Evolutionary conservation across 2,888 invertebrate genomes (phyloP).

Genomic region (Ornithoptera priamus): DNA sequence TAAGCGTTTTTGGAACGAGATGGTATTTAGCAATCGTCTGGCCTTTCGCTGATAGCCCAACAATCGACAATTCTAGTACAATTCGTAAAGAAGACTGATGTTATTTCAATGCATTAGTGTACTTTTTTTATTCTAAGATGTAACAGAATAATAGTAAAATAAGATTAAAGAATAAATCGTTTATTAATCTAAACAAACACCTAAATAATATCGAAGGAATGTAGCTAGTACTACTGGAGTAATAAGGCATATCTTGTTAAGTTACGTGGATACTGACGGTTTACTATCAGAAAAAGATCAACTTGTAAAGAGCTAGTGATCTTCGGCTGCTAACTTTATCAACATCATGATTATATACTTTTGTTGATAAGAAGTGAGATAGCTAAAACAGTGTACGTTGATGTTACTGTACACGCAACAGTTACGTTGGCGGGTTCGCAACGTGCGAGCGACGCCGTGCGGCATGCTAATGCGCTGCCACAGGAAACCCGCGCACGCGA

Average conservation of each 20-base stretch:
- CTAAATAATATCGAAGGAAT: too few species aligned
- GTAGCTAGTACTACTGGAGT: too few species aligned
- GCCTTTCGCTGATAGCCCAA: constrained; percentile 51
- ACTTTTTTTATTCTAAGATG: too few species aligned
- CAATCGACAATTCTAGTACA: constrained; percentile 34
- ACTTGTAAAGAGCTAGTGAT: too few species aligned
- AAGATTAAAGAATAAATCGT: too few species aligned
- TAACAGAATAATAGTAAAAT: too few species aligned
- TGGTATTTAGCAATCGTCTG: constrained; percentile 57
- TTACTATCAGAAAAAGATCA: too few species aligned
- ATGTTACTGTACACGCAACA: constrained; percentile 24
- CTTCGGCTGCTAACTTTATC: too few species aligned
- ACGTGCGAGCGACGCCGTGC: constrained; percentile 15
- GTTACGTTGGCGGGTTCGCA: constrained; percentile 27
- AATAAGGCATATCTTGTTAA: too few species aligned
- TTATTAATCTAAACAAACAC: too few species aligned
- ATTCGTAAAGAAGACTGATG: not conserved
- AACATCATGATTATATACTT: too few species aligned
- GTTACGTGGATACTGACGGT: too few species aligned
- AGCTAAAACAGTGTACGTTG: not conserved
- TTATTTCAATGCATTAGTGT: not conserved
- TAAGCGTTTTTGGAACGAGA: constrained; percentile 70
- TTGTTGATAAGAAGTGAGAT: not conserved
- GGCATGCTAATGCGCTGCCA: constrained; percentile 30
- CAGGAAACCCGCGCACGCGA: constrained; percentile 32